Base-by-base conservation (phyloP, 30 jellyfish, hydroid and myxozoan species). In the Sanderia malayensis region DNA sequence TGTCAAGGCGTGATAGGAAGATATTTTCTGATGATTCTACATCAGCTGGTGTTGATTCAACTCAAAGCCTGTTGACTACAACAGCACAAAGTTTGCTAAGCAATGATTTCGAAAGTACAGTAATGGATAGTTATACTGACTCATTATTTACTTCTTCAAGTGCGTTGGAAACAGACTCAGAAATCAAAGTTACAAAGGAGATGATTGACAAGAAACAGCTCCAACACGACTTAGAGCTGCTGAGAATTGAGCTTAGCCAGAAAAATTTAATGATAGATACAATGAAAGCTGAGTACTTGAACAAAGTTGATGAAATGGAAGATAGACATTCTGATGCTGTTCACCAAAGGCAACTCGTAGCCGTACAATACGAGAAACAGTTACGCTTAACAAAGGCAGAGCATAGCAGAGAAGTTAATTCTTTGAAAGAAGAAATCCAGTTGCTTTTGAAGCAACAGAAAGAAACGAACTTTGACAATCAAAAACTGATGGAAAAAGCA, bases 241-340 rank as follows among this genome's bases (percentile, higher is more conserved):
- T 86, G 37, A 88, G 70, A 44, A 82, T 88, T 4, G 97, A 88
- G 33, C 62, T 88, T 24, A 75, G 88, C 55, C 97, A 88, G 67
- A 81, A 74, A 61, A 55, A 76, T 76, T 31, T 88, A 58, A 65
- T 88, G 82, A 82, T 88, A 3, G 97, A 88, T 64, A 81, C 95
- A 9, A 26, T 88, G 55, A 88, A 88, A 76, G 95, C 97, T 8
- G 95, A 88, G 31, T 61, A 80, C 58, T 49, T 81, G 37, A 74
- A 82, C 62, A 52, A 82, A 52, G 52, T 88, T 17, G 97, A 88
- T 31, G 97, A 88, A 31, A 30, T 88, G 41, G 97, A 88, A 66
- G 97, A 88, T 44, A 75, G 69, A 49, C 79, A 81, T 9, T 44
- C 95, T 11, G 97, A 88, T 70, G 87, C 82, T 13, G 29, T 80